A percentile compares a stretch with the other conserved stretches of the same genome.
Conservation (phyloP, 2,888 invertebrate genomes). For the Dinocampus coccinellae region DNA sequence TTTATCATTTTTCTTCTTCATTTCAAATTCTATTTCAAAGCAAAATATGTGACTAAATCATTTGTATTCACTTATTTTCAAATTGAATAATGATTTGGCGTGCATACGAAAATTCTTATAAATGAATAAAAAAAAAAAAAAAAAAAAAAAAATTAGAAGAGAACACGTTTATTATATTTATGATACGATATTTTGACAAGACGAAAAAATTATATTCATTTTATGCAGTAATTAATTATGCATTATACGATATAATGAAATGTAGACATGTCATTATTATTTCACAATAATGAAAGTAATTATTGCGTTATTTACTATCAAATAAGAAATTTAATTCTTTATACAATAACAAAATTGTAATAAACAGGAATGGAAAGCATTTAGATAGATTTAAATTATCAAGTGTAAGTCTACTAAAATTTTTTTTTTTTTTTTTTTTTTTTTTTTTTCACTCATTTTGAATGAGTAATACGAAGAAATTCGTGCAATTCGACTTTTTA, state of each 20-base stretch:
- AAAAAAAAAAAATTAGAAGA: neutral
- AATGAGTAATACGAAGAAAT: neutral
- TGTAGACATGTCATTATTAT: neutral
- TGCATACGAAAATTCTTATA: constrained; percentile 9
- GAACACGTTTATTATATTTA: neutral
- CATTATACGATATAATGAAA: neutral
- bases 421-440: too few species aligned
- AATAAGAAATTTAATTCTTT: neutral
- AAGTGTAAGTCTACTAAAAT: neutral
- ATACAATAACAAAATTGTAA: neutral
- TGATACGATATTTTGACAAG: neutral
- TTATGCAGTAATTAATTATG: neutral
- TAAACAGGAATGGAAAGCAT: neutral
- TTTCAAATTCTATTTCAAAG: neutral
- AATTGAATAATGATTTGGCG: constrained; percentile 1
- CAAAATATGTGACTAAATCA: neutral
- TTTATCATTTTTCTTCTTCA: neutral
- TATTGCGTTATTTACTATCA: neutral
- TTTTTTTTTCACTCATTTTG: too few species aligned
- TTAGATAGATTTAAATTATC: neutral
- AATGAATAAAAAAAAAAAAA: constrained; percentile 17
- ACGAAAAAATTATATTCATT: neutral
- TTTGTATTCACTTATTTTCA: constrained; percentile 24
- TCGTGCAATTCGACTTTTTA: too few species aligned
- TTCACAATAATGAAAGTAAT: neutral